A percentile compares a stretch with the other conserved stretches of the same genome.
Conservation (phyloP, 1,140 invertebrate genomes). For the Bombus waltoni region DNA sequence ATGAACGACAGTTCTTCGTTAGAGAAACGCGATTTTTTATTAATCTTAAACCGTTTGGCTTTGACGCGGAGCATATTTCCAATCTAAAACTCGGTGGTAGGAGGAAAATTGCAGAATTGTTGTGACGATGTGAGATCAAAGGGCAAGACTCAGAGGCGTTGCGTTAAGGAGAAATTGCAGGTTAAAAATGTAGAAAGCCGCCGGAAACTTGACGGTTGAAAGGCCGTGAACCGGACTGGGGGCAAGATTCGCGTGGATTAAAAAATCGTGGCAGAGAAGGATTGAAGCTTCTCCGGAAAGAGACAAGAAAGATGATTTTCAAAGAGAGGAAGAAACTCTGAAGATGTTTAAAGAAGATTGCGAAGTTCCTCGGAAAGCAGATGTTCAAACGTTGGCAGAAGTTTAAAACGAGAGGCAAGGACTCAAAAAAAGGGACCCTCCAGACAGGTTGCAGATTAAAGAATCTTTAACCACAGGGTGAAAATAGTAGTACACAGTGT, state of each 20-base stretch:
- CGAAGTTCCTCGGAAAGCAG: background rate
- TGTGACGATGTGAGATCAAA: constrained; percentile 20
- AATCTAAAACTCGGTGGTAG: too few relatives aligned
- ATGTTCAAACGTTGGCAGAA: background rate
- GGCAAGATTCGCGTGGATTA: constrained; percentile 5
- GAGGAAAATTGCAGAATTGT: background rate
- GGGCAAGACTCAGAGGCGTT: background rate
- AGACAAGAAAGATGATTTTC: background rate
- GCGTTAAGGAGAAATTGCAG: constrained; percentile 19
- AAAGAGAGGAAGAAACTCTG: background rate
- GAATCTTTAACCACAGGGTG: background rate
- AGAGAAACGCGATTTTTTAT: too few relatives aligned
- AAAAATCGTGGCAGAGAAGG: background rate
- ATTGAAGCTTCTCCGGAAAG: background rate
- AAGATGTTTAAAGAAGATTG: background rate
- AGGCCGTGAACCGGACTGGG: background rate
- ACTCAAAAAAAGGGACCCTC: background rate
- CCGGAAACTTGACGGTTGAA: background rate
- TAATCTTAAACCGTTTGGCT: too few relatives aligned
- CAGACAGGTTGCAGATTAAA: background rate
- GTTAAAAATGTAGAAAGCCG: constrained; percentile 32
- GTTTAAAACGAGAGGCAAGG: background rate
- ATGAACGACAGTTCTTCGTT: too few relatives aligned
- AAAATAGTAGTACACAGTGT: background rate
- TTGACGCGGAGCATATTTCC: too few relatives aligned